Evolutionary conservation across 1,140 invertebrate genomes (phyloP), one percentile per base, ranked within the genome.

Genomic region (Drosophila persimilis): DNA sequence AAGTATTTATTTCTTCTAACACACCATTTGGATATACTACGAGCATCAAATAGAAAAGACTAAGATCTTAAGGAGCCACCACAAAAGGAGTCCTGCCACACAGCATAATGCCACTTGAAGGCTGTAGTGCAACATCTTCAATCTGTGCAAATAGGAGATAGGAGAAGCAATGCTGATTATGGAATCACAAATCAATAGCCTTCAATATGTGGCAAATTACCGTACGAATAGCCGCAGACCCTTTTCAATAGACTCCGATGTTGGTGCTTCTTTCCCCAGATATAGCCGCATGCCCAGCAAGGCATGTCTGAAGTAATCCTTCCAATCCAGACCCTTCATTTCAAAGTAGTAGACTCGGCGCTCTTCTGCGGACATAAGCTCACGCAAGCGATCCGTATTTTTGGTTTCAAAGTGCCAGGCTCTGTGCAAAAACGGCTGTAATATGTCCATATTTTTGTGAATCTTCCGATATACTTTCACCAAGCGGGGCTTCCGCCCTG

Each of bases 391-490:
- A 45, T 93, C 90, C 0, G 93, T 91, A 74, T 96, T 96, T 0
- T 92, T 89, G 70, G 94, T 95, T 3, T 92, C 86, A 78, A 96
- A 96, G 29, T 92, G 92, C 95, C 95, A 97, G 62, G 93, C 90
- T 35, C 93, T 89, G 0, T 92, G 91, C 3, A 94, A 92, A 86
- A 97, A 96, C 73, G 94, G 95, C 22, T 94, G 92, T 13, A 96
- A 91, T 2, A 94, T 93, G 8, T 91, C 90, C 1, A 94, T 92
- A 58, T 95, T 94, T 74, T 94, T 94, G 48, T 95, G 93, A 17
- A 97, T 93, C 85, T 95, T 95, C 6, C 92, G 91, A 77, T 97
- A 96, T 1, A 95, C 93, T 77, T 94, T 93, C 7, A 94, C 91
- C 92, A 96, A 7, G 1, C 52, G 52, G 0, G 83, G 83, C 17